phyloP scores from a whole-genome alignment of 2,888 invertebrate genomes.

The Epinotia demarniana region DNA sequence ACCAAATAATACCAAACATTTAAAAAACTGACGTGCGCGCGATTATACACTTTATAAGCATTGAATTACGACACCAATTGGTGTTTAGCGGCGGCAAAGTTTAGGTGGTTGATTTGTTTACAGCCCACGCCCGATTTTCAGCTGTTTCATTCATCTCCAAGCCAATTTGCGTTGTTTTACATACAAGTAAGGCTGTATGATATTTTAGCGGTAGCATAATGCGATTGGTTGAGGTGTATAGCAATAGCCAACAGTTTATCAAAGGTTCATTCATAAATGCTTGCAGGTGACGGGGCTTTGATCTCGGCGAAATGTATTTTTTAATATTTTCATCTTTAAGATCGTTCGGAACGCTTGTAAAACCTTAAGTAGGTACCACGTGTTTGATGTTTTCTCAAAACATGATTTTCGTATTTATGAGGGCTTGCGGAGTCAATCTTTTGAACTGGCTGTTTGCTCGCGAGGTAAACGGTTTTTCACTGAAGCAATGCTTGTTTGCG shows the following conservation, averaged over 20 bases:
- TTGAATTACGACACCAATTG: neutral
- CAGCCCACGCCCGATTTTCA: slow-evolving; percentile 22
- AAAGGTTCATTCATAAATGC: slow-evolving; percentile 57
- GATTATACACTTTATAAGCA: neutral
- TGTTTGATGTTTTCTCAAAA: slow-evolving; percentile 57
- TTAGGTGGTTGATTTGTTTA: slow-evolving; percentile 38
- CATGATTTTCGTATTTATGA: slow-evolving; percentile 49
- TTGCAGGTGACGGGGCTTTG: slow-evolving; percentile 61
- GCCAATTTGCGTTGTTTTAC: neutral
- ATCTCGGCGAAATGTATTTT: slow-evolving; percentile 58
- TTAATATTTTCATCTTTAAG: slow-evolving; percentile 53
- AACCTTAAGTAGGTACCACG: slow-evolving; percentile 50
- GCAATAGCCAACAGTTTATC: slow-evolving; percentile 52
- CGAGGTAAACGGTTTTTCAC: slow-evolving; percentile 26
- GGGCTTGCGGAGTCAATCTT: slow-evolving; percentile 42
- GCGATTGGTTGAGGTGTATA: slow-evolving; percentile 35
- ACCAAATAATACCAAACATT: slow-evolving; percentile 45
- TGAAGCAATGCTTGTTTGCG: slow-evolving; percentile 21
- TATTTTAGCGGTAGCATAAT: neutral
- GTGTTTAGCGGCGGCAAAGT: neutral
- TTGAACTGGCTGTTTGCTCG: slow-evolving; percentile 42
- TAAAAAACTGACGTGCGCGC: slow-evolving; percentile 30
- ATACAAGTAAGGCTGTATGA: neutral
- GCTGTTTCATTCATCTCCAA: neutral
- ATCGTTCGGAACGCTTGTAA: slow-evolving; percentile 43